Base-by-base conservation (phyloP, 2,797 vertebrate species). In the Myotis vivesi region DNA sequence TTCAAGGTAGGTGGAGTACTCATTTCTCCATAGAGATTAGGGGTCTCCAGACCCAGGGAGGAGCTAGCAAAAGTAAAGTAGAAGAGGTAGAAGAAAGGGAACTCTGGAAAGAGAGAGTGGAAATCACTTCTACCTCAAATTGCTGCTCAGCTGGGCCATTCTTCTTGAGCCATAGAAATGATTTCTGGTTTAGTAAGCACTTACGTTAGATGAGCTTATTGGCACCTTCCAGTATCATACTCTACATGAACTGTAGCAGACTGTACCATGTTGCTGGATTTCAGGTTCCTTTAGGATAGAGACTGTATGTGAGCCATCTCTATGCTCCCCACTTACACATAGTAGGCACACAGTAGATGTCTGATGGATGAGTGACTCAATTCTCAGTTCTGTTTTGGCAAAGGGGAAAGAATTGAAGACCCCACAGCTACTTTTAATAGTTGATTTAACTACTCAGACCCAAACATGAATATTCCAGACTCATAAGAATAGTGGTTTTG, bases 151-250 rank as follows among this genome's bases (percentile, higher is more conserved):
- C 64, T 44, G 46, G 41, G 73, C 41, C 55, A 30, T 59, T 94
- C 23, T 71, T 6, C n/a, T 73, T 59, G 81, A 80, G 55, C 46
- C 15, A 0, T 51, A 20, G 57, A 49, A 75, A 59, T 9, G 22
- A 44, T 89, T 95, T 90, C 69, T 91, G 28, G n/a, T 23, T 87
- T 75, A 81, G 17, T 28, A 38, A 89, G 44, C 68, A 81, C n/a
- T 46, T 89, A 53, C 4, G 19, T 72, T 77, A 46, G 75, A 46
- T 71, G 13, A 86, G 19, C 28, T 62, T 90, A 13, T 13, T 82
- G 62, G 15, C 62, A 13, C 80, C 36, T 55, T 95, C 28, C 30
- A 51, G 11, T 33, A 5, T 46, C n/a, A 11, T 38, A 46, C n/a
- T 41, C 41, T 62, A 25, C 8, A 3, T 23, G 76, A 62, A 79